These are phyloP conservation scores for Acleris literana DNA, from an alignment of 2,888 invertebrate genomes.

Conservation along the genomic window DNA sequence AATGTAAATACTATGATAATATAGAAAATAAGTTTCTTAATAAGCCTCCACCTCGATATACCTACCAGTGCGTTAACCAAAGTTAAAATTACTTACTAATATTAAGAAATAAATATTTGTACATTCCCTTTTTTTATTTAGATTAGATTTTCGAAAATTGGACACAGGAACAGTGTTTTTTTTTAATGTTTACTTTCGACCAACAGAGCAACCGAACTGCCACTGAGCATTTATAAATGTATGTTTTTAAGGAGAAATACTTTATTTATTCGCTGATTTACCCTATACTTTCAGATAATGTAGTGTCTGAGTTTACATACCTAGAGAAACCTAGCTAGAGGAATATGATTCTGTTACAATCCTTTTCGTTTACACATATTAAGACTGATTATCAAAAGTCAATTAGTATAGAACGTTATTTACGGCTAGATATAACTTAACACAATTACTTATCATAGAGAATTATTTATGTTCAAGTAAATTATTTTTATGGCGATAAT, in stretches of 20 bases:
- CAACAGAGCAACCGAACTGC: too few relatives aligned
- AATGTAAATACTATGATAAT: conserved; percentile 40
- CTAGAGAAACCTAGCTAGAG: conserved; percentile 3
- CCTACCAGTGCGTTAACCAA: conserved; percentile 33
- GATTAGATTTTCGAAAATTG: conserved; percentile 8
- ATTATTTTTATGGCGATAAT: conserved; percentile 28
- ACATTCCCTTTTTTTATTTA: conserved; percentile 27
- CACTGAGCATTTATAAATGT: too few relatives aligned
- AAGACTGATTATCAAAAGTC: conserved; percentile 68
- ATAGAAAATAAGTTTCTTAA: conserved; percentile 3
- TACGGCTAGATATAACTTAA: conserved; percentile 14
- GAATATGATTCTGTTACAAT: conserved; percentile 1
- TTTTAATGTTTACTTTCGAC: background rate
- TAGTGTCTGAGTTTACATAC: too few relatives aligned
- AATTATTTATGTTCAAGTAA: conserved; percentile 27
- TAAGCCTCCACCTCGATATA: background rate
- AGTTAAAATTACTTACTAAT: conserved; percentile 13
- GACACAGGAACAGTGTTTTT: conserved; percentile 3
- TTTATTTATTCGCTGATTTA: too few relatives aligned
- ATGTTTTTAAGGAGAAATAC: too few relatives aligned
- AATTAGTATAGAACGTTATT: conserved; percentile 48
- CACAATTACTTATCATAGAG: conserved; percentile 14
- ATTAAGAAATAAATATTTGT: conserved; percentile 15
- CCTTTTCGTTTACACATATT: conserved; percentile 40
- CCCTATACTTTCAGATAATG: too few relatives aligned